Percentiles rank a stretch among this genome's conserved stretches.
Conservation (phyloP, 2,888 invertebrate species). For the Parnassius orleans region DNA sequence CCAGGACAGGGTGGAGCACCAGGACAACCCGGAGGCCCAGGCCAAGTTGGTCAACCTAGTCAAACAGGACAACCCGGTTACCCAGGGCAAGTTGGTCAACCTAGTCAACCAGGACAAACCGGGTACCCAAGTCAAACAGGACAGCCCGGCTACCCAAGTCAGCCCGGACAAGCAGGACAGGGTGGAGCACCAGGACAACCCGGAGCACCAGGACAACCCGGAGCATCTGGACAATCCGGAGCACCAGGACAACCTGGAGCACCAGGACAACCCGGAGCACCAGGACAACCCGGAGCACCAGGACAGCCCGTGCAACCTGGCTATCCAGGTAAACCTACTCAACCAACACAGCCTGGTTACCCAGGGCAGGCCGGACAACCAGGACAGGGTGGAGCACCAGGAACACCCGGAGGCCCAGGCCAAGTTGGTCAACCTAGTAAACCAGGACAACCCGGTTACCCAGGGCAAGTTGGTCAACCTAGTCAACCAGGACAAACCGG, state of each 20-base stretch:
- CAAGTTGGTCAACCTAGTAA: conserved; percentile 51
- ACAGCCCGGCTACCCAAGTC: conserved; percentile 33
- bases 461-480: conserved; percentile 38
- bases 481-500: conserved; percentile 15
- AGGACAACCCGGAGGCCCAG: conserved; percentile 38
- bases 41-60: conserved; percentile 34
- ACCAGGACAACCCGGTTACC: conserved; percentile 48
- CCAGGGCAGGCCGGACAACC: not conserved
- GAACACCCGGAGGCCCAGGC: conserved; percentile 29
- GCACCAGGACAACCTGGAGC: conserved; percentile 37
- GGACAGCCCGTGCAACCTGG: conserved; percentile 35
- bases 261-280: conserved; percentile 48
- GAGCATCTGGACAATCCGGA: conserved; percentile 59
- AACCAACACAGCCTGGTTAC: conserved; percentile 30
- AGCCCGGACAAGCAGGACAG: conserved; percentile 53
- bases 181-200: conserved; percentile 36
- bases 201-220: conserved; percentile 54
- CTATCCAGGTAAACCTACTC: conserved; percentile 18
- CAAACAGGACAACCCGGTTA: conserved; percentile 35
- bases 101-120: conserved; percentile 32
- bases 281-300: conserved; percentile 34
- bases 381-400: conserved; percentile 7
- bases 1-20: conserved; percentile 52
- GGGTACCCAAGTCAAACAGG: conserved; percentile 43
- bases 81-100: conserved; percentile 40